Base-by-base conservation (phyloP, 2,888 invertebrate species). In the Osmoderma eremita region DNA sequence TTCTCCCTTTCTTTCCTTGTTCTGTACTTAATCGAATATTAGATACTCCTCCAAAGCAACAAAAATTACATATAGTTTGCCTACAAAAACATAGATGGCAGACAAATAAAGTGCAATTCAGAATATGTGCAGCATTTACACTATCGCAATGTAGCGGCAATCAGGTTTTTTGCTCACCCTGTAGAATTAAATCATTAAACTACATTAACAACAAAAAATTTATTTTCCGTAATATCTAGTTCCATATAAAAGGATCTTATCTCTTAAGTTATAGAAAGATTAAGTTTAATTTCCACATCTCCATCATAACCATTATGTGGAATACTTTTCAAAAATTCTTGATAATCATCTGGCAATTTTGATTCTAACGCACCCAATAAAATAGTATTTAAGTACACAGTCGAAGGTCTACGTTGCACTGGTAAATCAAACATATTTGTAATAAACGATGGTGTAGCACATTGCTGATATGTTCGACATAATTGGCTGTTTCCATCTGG, bases 291-390 rank as follows among this genome's bases (percentile, higher is more conserved):
- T 54, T 84, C 80, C 45, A 85, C 79, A 63, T 76, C 69, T 3
- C 85, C 92, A 54, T 79, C 81, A 81, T 87, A 87, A 73, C 89
- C 91, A 80, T 97, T 97, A 79, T 95, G 87, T 63, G 88, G 88
- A 56, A 97, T 85, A 18, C 79, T 82, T 77, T 88, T 85, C 68
- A 97, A 82, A 73, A 84, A 84, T 13, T 86, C 77, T 13, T 94
- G 85, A 78, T 97, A 98, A 45, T 88, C 85, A 4, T 82, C 78
- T 0, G 96, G 95, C 39, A 97, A 80, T 1, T 85, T 82, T 73
- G 90, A 88, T 79, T 95, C 92, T 65, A 82, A 80, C 0, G 94
- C 94, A 3, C 95, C 95, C 67, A 84, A 82, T 39, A 93, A 76
- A 67, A 95, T 90, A 0, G 88, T 88, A 70, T 87, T 83, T 76